Evolutionary conservation across 2,888 invertebrate species (phyloP).

Genomic region (Tetanocera ferruginea): DNA sequence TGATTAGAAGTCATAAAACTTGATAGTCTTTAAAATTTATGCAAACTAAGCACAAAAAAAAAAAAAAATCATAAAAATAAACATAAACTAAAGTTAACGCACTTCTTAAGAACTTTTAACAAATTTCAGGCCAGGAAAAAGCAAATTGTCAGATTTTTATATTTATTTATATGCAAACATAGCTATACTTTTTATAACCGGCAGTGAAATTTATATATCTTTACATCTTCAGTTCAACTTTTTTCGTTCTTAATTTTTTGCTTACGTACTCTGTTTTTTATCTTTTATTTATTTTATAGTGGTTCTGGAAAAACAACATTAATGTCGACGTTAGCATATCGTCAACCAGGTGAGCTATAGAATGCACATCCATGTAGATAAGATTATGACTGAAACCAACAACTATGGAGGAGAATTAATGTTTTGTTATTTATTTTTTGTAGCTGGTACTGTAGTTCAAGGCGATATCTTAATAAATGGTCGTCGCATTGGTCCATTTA

Average conservation of each 20-base stretch:
- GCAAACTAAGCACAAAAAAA: too few species aligned
- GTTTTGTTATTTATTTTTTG: conserved; percentile 5
- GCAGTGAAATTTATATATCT: too few species aligned
- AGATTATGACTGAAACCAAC: conserved; percentile 45
- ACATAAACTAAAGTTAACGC: too few species aligned
- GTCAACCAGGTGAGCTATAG: conserved; percentile 76
- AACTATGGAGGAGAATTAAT: conserved; percentile 11
- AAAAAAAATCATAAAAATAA: too few species aligned
- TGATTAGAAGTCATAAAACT: too few species aligned
- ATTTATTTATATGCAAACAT: too few species aligned
- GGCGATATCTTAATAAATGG: conserved; percentile 89
- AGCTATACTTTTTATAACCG: too few species aligned
- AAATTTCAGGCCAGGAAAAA: too few species aligned
- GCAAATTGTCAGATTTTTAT: too few species aligned
- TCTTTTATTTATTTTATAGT: conserved; percentile 53
- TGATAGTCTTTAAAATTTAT: too few species aligned
- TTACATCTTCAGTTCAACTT: background rate
- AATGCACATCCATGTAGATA: conserved; percentile 44
- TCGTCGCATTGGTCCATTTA: conserved; percentile 77
- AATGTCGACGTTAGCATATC: conserved; percentile 85
- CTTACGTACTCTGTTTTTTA: background rate
- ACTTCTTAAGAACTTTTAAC: too few species aligned
- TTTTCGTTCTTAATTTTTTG: background rate
- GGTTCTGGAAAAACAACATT: conserved; percentile 93
- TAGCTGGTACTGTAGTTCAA: conserved; percentile 80